phyloP scores from a whole-genome alignment of 2,113 vertebrate species.

The Andinoacara biseriatus region DNA sequence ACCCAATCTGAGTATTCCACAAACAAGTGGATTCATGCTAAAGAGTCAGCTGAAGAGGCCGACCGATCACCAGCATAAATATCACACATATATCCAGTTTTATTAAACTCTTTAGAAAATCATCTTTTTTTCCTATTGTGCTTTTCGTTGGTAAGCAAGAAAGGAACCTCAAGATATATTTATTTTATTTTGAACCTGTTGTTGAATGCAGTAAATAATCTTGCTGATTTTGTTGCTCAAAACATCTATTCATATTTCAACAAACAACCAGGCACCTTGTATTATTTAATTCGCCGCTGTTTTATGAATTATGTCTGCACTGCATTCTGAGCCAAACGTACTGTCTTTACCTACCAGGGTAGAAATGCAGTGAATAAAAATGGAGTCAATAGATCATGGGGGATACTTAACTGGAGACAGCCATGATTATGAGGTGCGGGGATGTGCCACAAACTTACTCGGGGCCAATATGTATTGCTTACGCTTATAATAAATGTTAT shows the following conservation, averaged over 20 bases:
- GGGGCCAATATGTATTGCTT: conserved; percentile 82
- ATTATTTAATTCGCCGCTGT: conserved; percentile 37
- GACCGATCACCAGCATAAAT: not conserved
- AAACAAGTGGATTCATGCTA: conserved; percentile 18
- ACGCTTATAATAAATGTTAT: conserved; percentile 85
- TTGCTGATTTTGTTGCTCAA: not conserved
- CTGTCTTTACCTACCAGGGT: conserved; percentile 64
- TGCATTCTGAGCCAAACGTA: conserved; percentile 62
- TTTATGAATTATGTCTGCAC: conserved; percentile 64
- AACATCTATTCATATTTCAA: not conserved
- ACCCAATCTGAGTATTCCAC: conserved; percentile 61
- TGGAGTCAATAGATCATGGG: conserved; percentile 82
- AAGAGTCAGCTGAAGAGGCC: conserved; percentile 5
- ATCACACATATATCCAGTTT: not conserved
- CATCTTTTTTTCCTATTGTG: rapidly evolving
- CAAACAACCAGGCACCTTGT: conserved; percentile 8
- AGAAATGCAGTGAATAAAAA: conserved; percentile 80
- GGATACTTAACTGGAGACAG: conserved; percentile 81
- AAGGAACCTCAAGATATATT: not conserved
- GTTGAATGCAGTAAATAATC: not conserved
- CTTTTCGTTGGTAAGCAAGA: not conserved
- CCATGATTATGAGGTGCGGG: conserved; percentile 81
- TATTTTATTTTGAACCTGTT: not conserved
- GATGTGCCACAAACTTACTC: conserved; percentile 78
- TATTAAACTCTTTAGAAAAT: not conserved